phyloP scores from a whole-genome alignment of 1,140 invertebrate genomes.

The Colletes latitarsis region DNA sequence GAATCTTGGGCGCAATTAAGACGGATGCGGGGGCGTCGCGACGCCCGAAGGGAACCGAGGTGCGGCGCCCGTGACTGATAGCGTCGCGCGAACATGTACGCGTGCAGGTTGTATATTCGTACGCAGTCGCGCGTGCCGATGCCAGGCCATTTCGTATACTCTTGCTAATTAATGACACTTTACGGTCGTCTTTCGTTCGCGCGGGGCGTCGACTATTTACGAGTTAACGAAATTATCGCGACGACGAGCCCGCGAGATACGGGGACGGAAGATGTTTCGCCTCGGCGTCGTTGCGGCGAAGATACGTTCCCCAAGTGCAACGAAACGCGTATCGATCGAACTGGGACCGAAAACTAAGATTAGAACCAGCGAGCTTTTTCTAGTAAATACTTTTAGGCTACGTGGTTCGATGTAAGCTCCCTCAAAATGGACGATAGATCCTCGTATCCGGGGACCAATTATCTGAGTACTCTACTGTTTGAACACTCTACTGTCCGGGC shows the following conservation, averaged over 20 bases:
- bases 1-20: slow-evolving; percentile 37
- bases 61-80: slow-evolving; percentile 42
- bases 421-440: too few relatives aligned
- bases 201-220: background rate
- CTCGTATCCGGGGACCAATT: too few relatives aligned
- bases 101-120: slow-evolving; percentile 4
- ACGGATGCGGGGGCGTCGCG: slow-evolving; percentile 11
- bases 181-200: background rate
- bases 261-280: too few relatives aligned
- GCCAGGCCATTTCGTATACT: slow-evolving; percentile 24
- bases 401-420: too few relatives aligned
- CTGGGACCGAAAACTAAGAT: too few relatives aligned
- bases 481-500: too few relatives aligned
- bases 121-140: slow-evolving; percentile 22
- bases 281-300: too few relatives aligned
- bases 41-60: background rate
- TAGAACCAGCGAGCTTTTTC: too few relatives aligned
- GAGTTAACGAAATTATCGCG: background rate
- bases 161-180: slow-evolving; percentile 23
- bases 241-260: background rate
- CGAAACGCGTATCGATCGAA: too few relatives aligned
- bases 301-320: too few relatives aligned
- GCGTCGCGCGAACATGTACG: slow-evolving; percentile 4
- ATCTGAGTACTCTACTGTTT: too few relatives aligned
- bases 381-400: too few relatives aligned